Percentiles rank a stretch among this genome's conserved stretches.
Evolutionary conservation across 2,888 invertebrate species (phyloP).

Genomic region (Pristionchus japonicus): DNA sequence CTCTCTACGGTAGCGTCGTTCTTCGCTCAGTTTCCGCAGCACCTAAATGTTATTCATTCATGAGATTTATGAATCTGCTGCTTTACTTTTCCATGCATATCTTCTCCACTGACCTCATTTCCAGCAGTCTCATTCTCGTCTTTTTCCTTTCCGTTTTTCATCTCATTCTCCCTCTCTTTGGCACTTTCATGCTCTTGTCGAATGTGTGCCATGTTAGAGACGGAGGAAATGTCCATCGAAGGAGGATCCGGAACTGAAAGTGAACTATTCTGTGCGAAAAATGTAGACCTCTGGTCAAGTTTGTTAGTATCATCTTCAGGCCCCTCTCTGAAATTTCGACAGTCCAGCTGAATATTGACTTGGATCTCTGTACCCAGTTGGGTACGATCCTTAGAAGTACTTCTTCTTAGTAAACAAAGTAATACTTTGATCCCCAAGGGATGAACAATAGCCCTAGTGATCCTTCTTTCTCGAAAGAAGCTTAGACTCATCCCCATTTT

Average conservation of each 20-base stretch:
- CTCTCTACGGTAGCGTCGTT: slow-evolving; percentile 37
- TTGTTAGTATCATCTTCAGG: too few relatives aligned
- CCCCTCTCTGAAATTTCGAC: too few relatives aligned
- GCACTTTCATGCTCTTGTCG: slow-evolving; percentile 62
- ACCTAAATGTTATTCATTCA: background rate
- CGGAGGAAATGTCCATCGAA: slow-evolving; percentile 63
- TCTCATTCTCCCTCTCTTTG: slow-evolving; percentile 46
- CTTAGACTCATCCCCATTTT: background rate
- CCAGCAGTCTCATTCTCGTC: slow-evolving; percentile 35
- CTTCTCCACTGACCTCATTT: slow-evolving; percentile 8
- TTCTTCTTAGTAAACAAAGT: background rate
- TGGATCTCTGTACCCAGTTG: background rate
- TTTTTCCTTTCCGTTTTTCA: slow-evolving; percentile 30
- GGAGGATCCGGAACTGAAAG: slow-evolving; percentile 63
- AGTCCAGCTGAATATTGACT: too few relatives aligned
- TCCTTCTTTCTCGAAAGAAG: background rate
- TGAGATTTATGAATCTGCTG: background rate
- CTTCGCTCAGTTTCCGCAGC: slow-evolving; percentile 42
- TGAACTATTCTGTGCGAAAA: too few relatives aligned
- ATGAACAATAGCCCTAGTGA: background rate
- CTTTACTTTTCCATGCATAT: background rate
- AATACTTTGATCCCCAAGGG: background rate
- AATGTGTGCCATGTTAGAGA: slow-evolving; percentile 60
- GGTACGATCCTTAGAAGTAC: background rate
- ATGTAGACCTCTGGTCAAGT: too few relatives aligned